phyloP scores from a whole-genome alignment of 2,113 vertebrate genomes.

The Tachysurus fulvidraco region DNA sequence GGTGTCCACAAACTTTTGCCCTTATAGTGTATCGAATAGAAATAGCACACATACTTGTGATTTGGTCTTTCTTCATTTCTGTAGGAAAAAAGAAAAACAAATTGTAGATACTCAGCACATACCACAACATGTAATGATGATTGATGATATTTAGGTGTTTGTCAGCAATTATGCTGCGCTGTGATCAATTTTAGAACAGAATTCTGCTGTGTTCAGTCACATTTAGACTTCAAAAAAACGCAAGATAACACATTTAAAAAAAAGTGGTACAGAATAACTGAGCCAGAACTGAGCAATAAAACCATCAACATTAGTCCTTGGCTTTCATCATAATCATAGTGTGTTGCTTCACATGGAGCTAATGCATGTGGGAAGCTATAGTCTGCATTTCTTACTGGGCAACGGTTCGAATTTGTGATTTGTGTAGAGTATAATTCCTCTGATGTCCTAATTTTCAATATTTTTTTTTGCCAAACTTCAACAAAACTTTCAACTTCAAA shows the following conservation, averaged over 20 bases:
- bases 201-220: constrained; percentile 16
- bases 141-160: background rate
- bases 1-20: background rate
- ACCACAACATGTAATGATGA: background rate
- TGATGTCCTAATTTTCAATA: background rate
- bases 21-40: background rate
- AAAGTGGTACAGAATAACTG: background rate
- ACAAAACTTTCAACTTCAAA: too few species aligned
- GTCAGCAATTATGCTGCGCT: background rate
- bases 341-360: background rate
- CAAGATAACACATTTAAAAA: background rate
- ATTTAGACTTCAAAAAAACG: background rate
- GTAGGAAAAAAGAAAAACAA: constrained; percentile 61
- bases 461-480: background rate
- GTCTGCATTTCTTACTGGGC: too few species aligned
- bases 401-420: background rate
- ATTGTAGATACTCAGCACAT: background rate
- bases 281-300: background rate
- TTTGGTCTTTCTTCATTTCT: constrained; percentile 87
- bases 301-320: background rate
- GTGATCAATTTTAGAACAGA: background rate
- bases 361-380: background rate
- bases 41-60: constrained; percentile 84
- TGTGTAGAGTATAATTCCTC: background rate
- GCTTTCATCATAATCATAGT: background rate